Conservation (phyloP, 2,888 invertebrate genomes). For the Tetramorium bicarinatum region DNA sequence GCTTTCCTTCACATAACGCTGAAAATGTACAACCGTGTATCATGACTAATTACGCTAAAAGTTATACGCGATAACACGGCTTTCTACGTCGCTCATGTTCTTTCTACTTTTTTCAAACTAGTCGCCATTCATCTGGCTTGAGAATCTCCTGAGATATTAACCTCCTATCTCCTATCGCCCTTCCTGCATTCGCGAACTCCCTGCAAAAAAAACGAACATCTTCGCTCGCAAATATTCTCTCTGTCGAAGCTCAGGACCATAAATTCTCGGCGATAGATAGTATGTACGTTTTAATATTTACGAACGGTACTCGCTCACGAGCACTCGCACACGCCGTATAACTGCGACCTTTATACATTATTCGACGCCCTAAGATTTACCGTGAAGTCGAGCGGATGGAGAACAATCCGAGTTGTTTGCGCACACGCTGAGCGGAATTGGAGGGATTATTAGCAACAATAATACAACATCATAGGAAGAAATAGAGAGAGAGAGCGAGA, state of each 20-base stretch:
- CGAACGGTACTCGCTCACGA: not conserved
- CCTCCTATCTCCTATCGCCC: not conserved
- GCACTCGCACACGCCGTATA: not conserved
- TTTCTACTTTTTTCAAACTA: not conserved
- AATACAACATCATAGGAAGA: not conserved
- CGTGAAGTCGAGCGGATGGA: slow-evolving; percentile 11
- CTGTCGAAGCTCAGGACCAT: not conserved
- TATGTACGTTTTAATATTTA: slow-evolving; percentile 45
- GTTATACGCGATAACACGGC: not conserved
- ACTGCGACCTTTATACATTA: slow-evolving; percentile 38
- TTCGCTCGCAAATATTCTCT: slow-evolving; percentile 18
- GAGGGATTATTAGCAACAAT: not conserved
- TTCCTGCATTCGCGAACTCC: not conserved
- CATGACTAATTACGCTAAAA: slow-evolving; percentile 58
- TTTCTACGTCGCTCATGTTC: not conserved
- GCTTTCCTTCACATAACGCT: slow-evolving; percentile 25
- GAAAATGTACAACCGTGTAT: not conserved
- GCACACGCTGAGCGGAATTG: not conserved
- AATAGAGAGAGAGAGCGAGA: not conserved
- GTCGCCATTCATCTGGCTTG: not conserved
- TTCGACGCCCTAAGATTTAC: slow-evolving; percentile 24
- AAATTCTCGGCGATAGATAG: slow-evolving; percentile 21
- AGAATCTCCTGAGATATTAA: slow-evolving; percentile 32
- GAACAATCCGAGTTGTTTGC: slow-evolving; percentile 14
- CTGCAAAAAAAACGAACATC: not conserved